Percentiles rank a stretch among this genome's conserved stretches.
Conservation (phyloP, 2,888 invertebrate genomes). For the Stenodera caucasica region DNA sequence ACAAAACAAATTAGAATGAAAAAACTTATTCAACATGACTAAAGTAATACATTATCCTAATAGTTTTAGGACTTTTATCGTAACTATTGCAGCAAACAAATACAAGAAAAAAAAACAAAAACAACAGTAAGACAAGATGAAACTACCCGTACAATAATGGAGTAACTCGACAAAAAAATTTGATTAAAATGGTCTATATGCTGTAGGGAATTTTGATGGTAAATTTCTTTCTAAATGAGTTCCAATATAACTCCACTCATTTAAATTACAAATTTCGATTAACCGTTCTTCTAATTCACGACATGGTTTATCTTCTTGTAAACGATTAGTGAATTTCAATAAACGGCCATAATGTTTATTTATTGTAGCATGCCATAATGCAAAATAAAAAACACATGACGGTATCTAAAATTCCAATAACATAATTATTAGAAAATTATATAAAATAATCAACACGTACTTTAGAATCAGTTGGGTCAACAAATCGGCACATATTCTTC, state of each 20-base stretch:
- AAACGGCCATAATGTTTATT: slow-evolving; percentile 81
- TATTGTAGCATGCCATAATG: slow-evolving; percentile 79
- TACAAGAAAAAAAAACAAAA: background rate
- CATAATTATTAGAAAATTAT: slow-evolving; percentile 5
- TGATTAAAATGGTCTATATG: slow-evolving; percentile 70
- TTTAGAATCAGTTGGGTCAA: slow-evolving; percentile 77
- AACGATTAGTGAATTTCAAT: slow-evolving; percentile 72
- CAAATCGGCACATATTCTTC: slow-evolving; percentile 77
- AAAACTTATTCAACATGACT: background rate
- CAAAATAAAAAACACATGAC: slow-evolving; percentile 67
- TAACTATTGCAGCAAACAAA: background rate
- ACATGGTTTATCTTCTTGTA: slow-evolving; percentile 79
- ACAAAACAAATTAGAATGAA: slow-evolving; percentile 15
- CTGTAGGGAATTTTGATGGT: slow-evolving; percentile 69
- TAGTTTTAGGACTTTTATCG: background rate
- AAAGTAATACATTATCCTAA: slow-evolving; percentile 2
- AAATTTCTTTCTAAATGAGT: slow-evolving; percentile 60
- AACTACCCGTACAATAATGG: slow-evolving; percentile 5
- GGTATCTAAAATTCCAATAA: slow-evolving; percentile 29
- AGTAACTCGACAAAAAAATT: background rate
- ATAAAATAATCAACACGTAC: too few species aligned
- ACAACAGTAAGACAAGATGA: background rate
- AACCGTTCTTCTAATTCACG: slow-evolving; percentile 72
- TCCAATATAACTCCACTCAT: slow-evolving; percentile 74
- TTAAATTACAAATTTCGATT: slow-evolving; percentile 63